phyloP scores from a whole-genome alignment of 2,797 vertebrate genomes.

The Dryobates pubescens region DNA sequence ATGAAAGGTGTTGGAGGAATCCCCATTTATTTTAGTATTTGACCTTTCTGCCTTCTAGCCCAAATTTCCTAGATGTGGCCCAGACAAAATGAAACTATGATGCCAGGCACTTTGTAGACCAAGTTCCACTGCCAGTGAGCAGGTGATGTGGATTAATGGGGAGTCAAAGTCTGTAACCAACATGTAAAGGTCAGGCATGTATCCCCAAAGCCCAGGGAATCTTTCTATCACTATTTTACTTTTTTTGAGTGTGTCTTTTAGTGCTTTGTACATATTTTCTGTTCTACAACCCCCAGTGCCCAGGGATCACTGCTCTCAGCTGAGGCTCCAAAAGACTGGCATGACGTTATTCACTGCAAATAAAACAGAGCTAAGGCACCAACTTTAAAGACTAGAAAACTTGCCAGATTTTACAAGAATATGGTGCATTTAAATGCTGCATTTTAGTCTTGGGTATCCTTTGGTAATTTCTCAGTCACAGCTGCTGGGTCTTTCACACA shows the following conservation, averaged over 20 bases:
- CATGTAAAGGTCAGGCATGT: background rate
- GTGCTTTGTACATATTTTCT: background rate
- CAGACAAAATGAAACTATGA: background rate
- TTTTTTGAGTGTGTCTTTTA: background rate
- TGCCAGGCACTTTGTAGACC: background rate
- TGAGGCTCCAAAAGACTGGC: background rate
- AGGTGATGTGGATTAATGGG: background rate
- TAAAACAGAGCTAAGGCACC: background rate
- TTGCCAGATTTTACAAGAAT: background rate
- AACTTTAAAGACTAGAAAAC: background rate
- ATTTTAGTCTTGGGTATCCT: background rate
- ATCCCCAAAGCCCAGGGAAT: background rate
- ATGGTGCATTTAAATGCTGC: background rate
- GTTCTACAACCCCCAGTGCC: background rate
- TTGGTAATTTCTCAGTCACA: background rate
- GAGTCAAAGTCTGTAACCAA: background rate
- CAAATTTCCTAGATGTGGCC: background rate
- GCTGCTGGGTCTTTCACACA: background rate
- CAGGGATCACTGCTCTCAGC: background rate
- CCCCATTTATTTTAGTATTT: background rate
- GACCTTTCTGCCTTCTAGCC: background rate
- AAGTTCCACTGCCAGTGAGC: background rate
- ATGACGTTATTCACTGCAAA: background rate
- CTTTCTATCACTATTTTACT: background rate
- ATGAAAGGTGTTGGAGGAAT: background rate